Percentiles rank a stretch among this genome's conserved stretches.
phyloP scores from a whole-genome alignment of 2,797 vertebrate species.

The Poecilia gillii region DNA sequence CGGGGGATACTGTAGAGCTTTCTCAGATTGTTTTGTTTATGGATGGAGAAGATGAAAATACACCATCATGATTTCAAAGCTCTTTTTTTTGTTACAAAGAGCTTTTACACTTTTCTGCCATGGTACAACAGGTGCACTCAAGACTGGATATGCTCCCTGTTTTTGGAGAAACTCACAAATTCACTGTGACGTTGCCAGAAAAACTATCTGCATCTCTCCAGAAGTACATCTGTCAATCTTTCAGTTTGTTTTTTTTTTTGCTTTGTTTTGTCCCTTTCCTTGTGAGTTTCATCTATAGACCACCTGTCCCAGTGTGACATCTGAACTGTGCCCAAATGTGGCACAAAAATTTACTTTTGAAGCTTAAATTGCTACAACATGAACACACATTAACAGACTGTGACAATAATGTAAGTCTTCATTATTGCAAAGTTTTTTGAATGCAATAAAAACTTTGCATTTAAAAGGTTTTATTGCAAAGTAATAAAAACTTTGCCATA shows the following conservation, averaged over 20 bases:
- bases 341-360: not conserved
- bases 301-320: not conserved
- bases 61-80: slow-evolving; percentile 29
- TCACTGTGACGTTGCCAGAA: slow-evolving; percentile 54
- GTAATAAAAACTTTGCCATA: too few relatives aligned
- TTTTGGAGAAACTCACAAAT: slow-evolving; percentile 37
- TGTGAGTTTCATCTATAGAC: not conserved
- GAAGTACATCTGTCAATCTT: not conserved
- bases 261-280: slow-evolving; percentile 10
- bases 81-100: not conserved
- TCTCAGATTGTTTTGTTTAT: slow-evolving; percentile 1
- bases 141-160: slow-evolving; percentile 43
- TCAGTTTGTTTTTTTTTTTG: too few relatives aligned
- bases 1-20: not conserved
- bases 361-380: not conserved
- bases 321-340: not conserved
- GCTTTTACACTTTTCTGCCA: slow-evolving; percentile 5
- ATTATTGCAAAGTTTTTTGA: not conserved
- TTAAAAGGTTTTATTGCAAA: too few relatives aligned
- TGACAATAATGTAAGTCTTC: not conserved
- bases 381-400: not conserved
- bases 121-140: slow-evolving; percentile 30
- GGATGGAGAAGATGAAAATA: slow-evolving; percentile 24
- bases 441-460: too few relatives aligned
- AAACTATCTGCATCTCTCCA: slow-evolving; percentile 31